Evolutionary conservation across 2,888 invertebrate species (phyloP).

Genomic region (Megaustenia siamemsis): DNA sequence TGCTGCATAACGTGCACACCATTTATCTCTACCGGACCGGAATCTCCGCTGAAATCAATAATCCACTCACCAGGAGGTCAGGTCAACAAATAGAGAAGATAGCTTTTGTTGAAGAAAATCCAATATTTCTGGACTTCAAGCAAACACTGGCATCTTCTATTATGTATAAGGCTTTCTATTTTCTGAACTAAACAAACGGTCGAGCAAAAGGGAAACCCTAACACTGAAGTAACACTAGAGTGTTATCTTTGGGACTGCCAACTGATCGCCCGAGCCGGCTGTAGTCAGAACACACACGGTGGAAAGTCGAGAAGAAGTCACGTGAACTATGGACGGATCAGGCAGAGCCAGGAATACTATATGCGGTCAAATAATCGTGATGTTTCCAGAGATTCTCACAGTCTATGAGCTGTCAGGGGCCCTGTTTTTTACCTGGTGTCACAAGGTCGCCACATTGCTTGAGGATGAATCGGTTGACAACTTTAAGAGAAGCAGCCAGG

Average conservation of each 20-base stretch:
- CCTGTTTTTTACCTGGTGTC: too few relatives aligned
- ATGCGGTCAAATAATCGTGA: constrained; percentile 24
- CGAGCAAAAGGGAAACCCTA: too few relatives aligned
- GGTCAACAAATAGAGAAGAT: too few relatives aligned
- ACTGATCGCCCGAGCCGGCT: background rate
- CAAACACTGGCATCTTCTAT: constrained; percentile 28
- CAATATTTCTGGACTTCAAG: constrained; percentile 20
- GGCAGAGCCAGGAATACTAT: background rate
- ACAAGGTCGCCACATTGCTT: too few relatives aligned
- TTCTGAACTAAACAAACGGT: background rate
- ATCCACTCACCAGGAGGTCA: too few relatives aligned
- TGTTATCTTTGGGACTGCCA: background rate
- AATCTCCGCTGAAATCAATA: constrained; percentile 13
- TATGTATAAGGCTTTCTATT: constrained; percentile 38
- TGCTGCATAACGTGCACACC: too few relatives aligned
- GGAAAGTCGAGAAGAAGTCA: constrained; percentile 28
- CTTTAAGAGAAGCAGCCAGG: too few relatives aligned
- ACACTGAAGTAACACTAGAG: background rate
- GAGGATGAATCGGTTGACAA: too few relatives aligned
- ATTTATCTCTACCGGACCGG: too few relatives aligned
- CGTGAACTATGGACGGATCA: background rate
- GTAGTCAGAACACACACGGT: background rate
- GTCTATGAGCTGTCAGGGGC: too few relatives aligned
- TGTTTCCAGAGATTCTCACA: too few relatives aligned
- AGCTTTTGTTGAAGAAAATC: constrained; percentile 1